Base-by-base conservation (phyloP, 2,888 invertebrate species). In the Hemaris fuciformis region DNA sequence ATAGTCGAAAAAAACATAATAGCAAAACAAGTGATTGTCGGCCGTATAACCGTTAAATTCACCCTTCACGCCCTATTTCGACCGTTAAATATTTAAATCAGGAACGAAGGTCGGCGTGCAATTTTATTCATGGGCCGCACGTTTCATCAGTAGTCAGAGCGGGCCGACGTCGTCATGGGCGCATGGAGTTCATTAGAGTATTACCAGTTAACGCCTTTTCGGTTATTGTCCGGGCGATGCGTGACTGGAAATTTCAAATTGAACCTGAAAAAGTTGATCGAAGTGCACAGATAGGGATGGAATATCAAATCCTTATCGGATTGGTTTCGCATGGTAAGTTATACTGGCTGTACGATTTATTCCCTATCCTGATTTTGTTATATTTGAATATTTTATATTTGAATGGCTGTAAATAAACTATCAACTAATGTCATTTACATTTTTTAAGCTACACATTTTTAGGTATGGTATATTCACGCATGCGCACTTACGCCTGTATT, bases 91-190 rank as follows among this genome's bases (percentile, higher is more conserved):
- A 81, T 81, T 80, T 72, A 76, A 78, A 77, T 72, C 65, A 69
- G 66, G 65, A 57, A 60, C 61, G 58, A 67, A 53, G 53, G 74
- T 71, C 67, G 72, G 71, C 65, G 64, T 77, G 76, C 72, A 83
- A 81, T 85, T 82, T 84, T 85, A 85, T 86, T 84, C 83, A 83
- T 81, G 79, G 79, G 74, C 20, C 18, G 53, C 27, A 53, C 53
- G 53, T 53, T 27, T 31, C 53, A 31, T 25, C 15, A 48, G 48
- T 45, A 45, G 45, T 45, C 45, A 8, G 22, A 8, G 22, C 10
- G 13, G 45, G 43, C 22, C 43, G 45, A 13, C 48, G 27, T 27
- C 25, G 48, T 18, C 27, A 27, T 15, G 48, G 48, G 13, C 62
- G 67, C 68, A 64, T 65, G 48, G 72, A 67, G 66, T 74, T 75